Evolutionary conservation across 2,797 vertebrate species (phyloP).

Genomic region (Megalops cyprinoides): DNA sequence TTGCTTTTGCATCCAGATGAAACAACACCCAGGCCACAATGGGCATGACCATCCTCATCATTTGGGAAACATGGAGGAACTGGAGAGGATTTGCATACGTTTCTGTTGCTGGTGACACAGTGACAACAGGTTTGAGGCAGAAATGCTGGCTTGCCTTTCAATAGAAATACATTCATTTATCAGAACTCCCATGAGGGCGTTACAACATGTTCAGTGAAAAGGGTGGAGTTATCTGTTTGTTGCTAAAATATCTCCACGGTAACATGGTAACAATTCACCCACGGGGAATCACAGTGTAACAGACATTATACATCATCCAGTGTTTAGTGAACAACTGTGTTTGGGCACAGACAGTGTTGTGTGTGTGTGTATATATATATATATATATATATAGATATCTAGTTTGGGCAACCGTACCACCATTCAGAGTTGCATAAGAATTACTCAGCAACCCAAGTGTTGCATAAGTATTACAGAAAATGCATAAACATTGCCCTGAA

Average conservation of each 20-base stretch:
- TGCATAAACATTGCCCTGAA: background rate
- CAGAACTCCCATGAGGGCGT: too few species aligned
- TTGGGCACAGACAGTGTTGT: background rate
- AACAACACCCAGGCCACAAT: background rate
- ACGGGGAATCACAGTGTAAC: slow-evolving; percentile 63
- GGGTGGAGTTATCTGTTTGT: slow-evolving; percentile 61
- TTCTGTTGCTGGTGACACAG: too few species aligned
- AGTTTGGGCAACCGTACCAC: background rate
- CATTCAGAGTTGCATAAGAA: too few species aligned
- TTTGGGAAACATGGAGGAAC: slow-evolving; percentile 63
- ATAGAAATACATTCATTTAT: too few species aligned
- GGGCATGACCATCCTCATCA: slow-evolving; percentile 92
- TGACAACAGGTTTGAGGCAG: too few species aligned
- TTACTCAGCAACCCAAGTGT: too few species aligned
- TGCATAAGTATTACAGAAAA: too few species aligned
- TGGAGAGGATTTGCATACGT: too few species aligned
- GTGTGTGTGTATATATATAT: too few species aligned
- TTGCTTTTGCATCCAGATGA: background rate
- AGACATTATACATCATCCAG: slow-evolving; percentile 74
- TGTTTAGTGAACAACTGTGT: background rate
- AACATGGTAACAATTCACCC: slow-evolving; percentile 62
- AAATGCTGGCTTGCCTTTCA: too few species aligned
- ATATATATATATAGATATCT: background rate
- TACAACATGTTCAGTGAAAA: slow-evolving; percentile 63
- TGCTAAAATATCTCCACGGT: slow-evolving; percentile 72